A percentile compares a stretch with the other conserved stretches of the same genome.
Conservation (phyloP, 2,888 invertebrate species). For the Marasmarcha lunaedactyla region DNA sequence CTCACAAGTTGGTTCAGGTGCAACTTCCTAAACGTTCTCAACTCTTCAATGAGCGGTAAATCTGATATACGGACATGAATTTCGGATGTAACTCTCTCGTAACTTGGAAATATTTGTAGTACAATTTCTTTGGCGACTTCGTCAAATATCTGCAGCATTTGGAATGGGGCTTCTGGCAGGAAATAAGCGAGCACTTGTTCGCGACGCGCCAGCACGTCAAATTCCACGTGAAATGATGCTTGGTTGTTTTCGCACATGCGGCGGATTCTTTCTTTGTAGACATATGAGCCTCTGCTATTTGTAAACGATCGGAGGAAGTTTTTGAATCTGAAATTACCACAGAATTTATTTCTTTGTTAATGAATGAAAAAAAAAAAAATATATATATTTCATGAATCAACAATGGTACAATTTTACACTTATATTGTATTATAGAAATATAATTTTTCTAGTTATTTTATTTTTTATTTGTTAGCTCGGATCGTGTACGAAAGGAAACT, state of each 20-base stretch:
- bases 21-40: conserved; percentile 89
- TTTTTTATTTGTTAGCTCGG: too few relatives aligned
- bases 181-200: conserved; percentile 97
- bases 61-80: conserved; percentile 96
- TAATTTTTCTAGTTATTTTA: too few relatives aligned
- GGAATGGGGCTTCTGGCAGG: conserved; percentile 95
- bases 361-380: too few relatives aligned
- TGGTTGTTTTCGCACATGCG: conserved; percentile 95
- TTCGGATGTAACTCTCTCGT: conserved; percentile 92
- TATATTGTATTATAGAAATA: too few relatives aligned
- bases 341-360: neutral
- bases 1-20: conserved; percentile 95
- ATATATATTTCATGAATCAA: neutral
- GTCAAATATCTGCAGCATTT: conserved; percentile 97
- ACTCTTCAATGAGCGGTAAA: conserved; percentile 94
- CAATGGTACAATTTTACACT: too few relatives aligned
- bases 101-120: conserved; percentile 93
- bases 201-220: conserved; percentile 87
- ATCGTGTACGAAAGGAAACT: too few relatives aligned
- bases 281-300: conserved; percentile 86
- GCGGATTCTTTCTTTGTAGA: conserved; percentile 92
- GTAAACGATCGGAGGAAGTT: conserved; percentile 92
- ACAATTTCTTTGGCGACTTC: conserved; percentile 93
- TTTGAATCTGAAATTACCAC: conserved; percentile 77
- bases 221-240: conserved; percentile 93